These are phyloP conservation scores for Leptinotarsa texana DNA, from an alignment of 1,140 invertebrate species.

Conservation along the genomic window DNA sequence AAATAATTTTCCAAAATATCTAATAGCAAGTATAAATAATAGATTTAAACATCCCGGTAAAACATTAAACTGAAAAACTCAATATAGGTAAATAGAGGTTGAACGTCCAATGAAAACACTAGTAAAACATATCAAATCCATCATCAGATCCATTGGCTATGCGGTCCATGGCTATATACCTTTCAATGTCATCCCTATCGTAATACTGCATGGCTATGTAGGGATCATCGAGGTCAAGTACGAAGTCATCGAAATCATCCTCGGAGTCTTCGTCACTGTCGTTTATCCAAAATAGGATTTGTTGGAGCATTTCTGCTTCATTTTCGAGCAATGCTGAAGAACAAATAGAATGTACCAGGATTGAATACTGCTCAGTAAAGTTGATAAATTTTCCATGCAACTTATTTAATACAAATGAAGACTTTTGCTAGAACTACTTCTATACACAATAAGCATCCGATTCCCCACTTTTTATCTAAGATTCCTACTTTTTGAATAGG, in stretches of 20 bases:
- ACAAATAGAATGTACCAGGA: neutral
- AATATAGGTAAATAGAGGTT: neutral
- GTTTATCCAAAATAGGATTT: conserved; percentile 34
- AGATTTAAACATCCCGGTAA: neutral
- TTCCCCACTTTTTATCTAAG: too few relatives aligned
- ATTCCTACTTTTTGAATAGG: too few relatives aligned
- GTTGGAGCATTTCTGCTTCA: conserved; percentile 23
- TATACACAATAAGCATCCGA: too few relatives aligned
- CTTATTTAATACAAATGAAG: too few relatives aligned
- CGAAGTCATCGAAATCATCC: conserved; percentile 13
- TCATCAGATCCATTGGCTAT: conserved; percentile 19
- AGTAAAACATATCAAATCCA: conserved; percentile 17
- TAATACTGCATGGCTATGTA: conserved; percentile 34
- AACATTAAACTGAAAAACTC: neutral
- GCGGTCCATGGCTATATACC: conserved; percentile 28
- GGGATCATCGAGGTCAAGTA: conserved; percentile 31
- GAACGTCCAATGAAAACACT: neutral
- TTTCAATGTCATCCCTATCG: conserved; percentile 31
- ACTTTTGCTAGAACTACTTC: too few relatives aligned
- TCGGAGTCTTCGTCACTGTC: conserved; percentile 20
- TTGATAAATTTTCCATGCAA: too few relatives aligned
- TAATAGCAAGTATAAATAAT: neutral
- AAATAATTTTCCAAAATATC: neutral
- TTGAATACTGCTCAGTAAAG: too few relatives aligned
- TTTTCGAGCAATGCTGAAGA: neutral